phyloP scores from a whole-genome alignment of 2,888 invertebrate genomes.

The Lepeophtheirus nordmannii region DNA sequence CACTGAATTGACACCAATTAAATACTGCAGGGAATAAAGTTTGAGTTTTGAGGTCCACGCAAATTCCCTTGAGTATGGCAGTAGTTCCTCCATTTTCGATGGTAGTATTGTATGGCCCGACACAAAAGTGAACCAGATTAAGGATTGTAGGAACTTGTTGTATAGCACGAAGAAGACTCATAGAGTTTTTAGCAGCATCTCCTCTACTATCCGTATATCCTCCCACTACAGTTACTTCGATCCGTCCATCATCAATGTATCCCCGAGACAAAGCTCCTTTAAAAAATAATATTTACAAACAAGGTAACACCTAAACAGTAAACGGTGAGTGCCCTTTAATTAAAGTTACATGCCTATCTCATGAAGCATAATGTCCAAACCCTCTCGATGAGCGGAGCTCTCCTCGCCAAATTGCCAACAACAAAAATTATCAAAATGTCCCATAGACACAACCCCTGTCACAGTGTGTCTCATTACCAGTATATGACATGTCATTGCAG shows the following conservation, averaged over 20 bases:
- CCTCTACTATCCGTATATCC: slow-evolving; percentile 19
- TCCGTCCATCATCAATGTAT: slow-evolving; percentile 10
- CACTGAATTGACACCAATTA: slow-evolving; percentile 7
- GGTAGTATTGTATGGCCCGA: slow-evolving; percentile 20
- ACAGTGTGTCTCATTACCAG: slow-evolving; percentile 13
- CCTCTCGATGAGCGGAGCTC: slow-evolving; percentile 23
- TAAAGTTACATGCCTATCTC: slow-evolving; percentile 11
- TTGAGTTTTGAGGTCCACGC: slow-evolving; percentile 16
- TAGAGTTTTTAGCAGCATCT: slow-evolving; percentile 19
- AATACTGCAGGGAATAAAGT: slow-evolving; percentile 9
- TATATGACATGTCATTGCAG: slow-evolving; percentile 24
- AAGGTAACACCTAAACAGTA: background rate
- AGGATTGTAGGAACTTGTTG: background rate
- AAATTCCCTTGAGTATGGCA: slow-evolving; percentile 20
- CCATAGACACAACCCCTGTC: slow-evolving; percentile 11
- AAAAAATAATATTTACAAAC: background rate
- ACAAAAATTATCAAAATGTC: slow-evolving; percentile 24
- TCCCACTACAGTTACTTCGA: slow-evolving; percentile 18
- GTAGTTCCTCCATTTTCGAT: background rate
- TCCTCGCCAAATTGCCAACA: slow-evolving; percentile 25
- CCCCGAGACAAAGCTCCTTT: slow-evolving; percentile 7
- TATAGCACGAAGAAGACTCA: slow-evolving; percentile 8
- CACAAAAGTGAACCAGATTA: slow-evolving; percentile 19
- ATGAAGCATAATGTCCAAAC: slow-evolving; percentile 10
- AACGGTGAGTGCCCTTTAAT: background rate